Evolutionary conservation across 2,113 vertebrate genomes (phyloP).

Genomic region (Theristicus caerulescens): DNA sequence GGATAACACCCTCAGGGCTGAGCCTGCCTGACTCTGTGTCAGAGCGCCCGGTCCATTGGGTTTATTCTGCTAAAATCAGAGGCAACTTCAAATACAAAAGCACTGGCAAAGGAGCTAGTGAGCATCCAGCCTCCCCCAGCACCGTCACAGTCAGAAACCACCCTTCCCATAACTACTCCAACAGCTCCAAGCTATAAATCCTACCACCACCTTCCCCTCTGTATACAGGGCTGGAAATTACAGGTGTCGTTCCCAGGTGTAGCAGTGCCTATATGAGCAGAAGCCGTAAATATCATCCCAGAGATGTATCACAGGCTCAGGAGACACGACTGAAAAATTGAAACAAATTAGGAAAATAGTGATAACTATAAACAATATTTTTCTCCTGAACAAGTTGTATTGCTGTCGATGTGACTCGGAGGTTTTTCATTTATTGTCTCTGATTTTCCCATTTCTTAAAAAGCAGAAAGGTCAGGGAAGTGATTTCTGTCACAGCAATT

Average conservation of each 20-base stretch:
- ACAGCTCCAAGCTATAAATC: neutral
- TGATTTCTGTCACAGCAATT: neutral
- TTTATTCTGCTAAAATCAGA: neutral
- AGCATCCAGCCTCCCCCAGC: neutral
- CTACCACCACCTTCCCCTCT: neutral
- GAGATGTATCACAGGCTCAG: neutral
- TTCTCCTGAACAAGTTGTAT: neutral
- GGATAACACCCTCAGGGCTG: neutral
- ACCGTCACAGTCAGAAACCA: too few species aligned
- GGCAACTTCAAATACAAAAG: neutral
- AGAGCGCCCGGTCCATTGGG: rapidly evolving
- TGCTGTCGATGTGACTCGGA: neutral
- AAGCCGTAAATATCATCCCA: neutral
- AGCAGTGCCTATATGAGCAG: neutral
- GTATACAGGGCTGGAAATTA: neutral
- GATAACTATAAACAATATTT: neutral
- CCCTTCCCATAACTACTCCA: neutral
- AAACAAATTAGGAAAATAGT: neutral
- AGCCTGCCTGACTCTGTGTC: neutral
- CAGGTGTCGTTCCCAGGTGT: neutral
- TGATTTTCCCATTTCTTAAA: neutral
- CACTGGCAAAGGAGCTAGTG: neutral
- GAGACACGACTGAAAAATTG: rapidly evolving
- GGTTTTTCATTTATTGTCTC: neutral
- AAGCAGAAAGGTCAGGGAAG: neutral